These are phyloP conservation scores for Polypedilum pembai DNA, from an alignment of 1,140 invertebrate species.

Conservation along the genomic window DNA sequence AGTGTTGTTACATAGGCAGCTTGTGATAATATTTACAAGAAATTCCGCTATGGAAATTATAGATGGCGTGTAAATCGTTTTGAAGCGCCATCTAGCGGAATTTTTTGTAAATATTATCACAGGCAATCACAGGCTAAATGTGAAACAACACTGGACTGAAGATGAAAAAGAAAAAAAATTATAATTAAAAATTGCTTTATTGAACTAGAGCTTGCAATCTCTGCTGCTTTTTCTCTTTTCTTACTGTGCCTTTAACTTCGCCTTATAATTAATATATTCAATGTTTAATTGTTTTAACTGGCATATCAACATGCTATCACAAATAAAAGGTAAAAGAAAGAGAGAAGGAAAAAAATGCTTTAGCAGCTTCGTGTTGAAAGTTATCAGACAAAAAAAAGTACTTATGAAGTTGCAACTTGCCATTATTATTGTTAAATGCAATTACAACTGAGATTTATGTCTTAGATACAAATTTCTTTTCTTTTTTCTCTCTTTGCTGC, in stretches of 20 bases:
- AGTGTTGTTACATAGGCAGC: too few relatives aligned
- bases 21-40: too few relatives aligned
- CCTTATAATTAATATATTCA: constrained; percentile 28
- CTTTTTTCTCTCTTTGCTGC: too few relatives aligned
- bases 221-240: background rate
- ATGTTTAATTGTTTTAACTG: constrained; percentile 27
- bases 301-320: constrained; percentile 27
- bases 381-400: background rate
- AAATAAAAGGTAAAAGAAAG: background rate
- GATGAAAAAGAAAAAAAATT: background rate
- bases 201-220: background rate
- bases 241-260: background rate
- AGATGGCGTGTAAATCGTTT: too few relatives aligned
- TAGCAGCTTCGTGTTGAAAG: too few relatives aligned
- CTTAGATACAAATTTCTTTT: constrained; percentile 7
- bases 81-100: too few relatives aligned
- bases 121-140: too few relatives aligned
- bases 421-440: constrained; percentile 13
- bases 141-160: too few relatives aligned
- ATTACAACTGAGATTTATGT: constrained; percentile 13
- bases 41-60: too few relatives aligned
- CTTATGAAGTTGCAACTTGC: constrained; percentile 11
- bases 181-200: constrained; percentile 15
- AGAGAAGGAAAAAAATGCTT: background rate
- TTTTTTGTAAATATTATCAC: too few relatives aligned